Conservation (phyloP, 2,888 invertebrate species). For the Asteroscopus sphinx region DNA sequence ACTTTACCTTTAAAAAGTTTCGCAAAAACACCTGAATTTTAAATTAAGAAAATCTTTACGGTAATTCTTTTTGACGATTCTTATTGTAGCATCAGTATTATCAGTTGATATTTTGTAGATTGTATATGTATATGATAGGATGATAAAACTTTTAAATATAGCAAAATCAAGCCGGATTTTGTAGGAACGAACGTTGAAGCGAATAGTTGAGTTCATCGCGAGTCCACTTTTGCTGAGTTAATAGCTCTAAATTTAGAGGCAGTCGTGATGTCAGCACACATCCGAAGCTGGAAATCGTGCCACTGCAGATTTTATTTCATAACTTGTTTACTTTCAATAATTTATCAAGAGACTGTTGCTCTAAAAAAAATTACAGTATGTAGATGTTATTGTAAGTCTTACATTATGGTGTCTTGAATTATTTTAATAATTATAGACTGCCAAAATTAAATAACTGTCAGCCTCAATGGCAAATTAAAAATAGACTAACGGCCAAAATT, state of each 20-base stretch:
- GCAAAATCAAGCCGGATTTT: slow-evolving; percentile 4
- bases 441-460: slow-evolving; percentile 10
- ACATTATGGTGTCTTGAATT: background rate
- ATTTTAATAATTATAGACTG: background rate
- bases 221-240: slow-evolving; percentile 72
- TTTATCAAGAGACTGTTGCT: slow-evolving; percentile 34
- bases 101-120: background rate
- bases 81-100: background rate
- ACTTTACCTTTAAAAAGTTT: slow-evolving; percentile 48
- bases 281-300: slow-evolving; percentile 74
- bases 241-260: slow-evolving; percentile 75
- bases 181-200: slow-evolving; percentile 36
- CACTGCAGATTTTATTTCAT: slow-evolving; percentile 64
- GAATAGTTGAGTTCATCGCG: slow-evolving; percentile 57
- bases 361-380: slow-evolving; percentile 3
- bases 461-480: slow-evolving; percentile 10
- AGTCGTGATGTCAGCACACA: slow-evolving; percentile 75
- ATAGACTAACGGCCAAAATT: too few relatives aligned
- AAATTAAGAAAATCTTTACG: too few relatives aligned
- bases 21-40: background rate
- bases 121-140: background rate
- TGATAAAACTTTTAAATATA: background rate
- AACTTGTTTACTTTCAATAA: slow-evolving; percentile 45
- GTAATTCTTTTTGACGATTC: too few relatives aligned
- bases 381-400: slow-evolving; percentile 15